Conservation (phyloP, 64 coral and sea anemone genomes). For the Pocillopora damicornis region DNA sequence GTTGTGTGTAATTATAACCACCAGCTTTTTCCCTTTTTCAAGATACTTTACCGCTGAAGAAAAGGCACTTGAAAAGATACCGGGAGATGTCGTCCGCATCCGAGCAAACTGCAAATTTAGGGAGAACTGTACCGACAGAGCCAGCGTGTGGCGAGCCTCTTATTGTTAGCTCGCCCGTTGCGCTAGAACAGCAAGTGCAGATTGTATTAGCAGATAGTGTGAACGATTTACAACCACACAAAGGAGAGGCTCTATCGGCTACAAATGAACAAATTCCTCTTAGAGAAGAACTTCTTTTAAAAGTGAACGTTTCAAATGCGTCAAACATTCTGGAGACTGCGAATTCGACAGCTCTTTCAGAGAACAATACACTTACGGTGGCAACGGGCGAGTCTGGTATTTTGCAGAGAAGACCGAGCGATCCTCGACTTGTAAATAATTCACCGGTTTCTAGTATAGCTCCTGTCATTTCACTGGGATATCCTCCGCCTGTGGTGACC, state of each 20-base stretch:
- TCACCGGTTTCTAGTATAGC: constrained; percentile 45
- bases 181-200: constrained; percentile 49
- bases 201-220: constrained; percentile 46
- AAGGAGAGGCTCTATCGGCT: constrained; percentile 21
- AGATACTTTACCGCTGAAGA: constrained; percentile 77
- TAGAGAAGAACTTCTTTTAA: constrained; percentile 10
- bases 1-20: not conserved
- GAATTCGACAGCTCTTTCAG: not conserved
- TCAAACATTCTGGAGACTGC: constrained; percentile 7
- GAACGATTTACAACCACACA: constrained; percentile 29
- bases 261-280: constrained; percentile 30
- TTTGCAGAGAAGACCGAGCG: constrained; percentile 60
- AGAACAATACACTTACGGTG: not conserved
- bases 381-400: constrained; percentile 10
- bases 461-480: constrained; percentile 31
- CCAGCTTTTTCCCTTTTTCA: not conserved
- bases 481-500: not conserved
- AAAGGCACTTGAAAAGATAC: constrained; percentile 63
- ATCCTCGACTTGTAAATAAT: constrained; percentile 66
- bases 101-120: not conserved
- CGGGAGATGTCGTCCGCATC: constrained; percentile 25
- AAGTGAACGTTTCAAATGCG: constrained; percentile 19
- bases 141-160: constrained; percentile 15
- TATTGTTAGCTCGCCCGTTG: constrained; percentile 42
- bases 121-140: not conserved